Percentiles rank a stretch among this genome's conserved stretches.
Conservation (phyloP, 2,113 vertebrate genomes). For the Istiophorus platypterus region DNA sequence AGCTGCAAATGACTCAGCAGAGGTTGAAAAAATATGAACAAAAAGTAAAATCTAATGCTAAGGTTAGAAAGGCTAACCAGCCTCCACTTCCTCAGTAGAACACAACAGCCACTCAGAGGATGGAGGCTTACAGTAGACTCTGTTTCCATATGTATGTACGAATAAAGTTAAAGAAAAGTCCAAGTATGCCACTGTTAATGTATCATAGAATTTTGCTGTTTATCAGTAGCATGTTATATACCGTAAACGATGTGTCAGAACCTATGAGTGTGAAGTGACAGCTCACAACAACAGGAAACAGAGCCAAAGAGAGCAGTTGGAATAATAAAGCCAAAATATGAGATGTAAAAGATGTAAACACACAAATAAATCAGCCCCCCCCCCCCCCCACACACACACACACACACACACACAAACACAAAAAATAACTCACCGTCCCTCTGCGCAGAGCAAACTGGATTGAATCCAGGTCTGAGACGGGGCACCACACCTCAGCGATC, state of each 20-base stretch:
- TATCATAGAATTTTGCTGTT: too few relatives aligned
- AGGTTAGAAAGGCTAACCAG: too few relatives aligned
- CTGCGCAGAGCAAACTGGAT: constrained; percentile 97
- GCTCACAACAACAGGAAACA: constrained; percentile 19
- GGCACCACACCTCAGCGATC: constrained; percentile 99
- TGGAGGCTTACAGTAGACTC: background rate
- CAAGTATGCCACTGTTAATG: too few relatives aligned
- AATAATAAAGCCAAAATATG: background rate
- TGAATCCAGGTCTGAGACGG: constrained; percentile 95
- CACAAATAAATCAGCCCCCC: too few relatives aligned
- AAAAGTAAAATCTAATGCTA: too few relatives aligned
- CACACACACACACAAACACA: too few relatives aligned
- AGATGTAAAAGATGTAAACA: background rate
- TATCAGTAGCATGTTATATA: too few relatives aligned
- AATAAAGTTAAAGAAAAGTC: background rate
- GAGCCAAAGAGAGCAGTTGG: background rate
- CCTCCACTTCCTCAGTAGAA: background rate
- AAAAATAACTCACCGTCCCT: constrained; percentile 90
- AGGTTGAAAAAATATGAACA: too few relatives aligned
- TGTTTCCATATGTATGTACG: background rate
- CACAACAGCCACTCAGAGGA: background rate
- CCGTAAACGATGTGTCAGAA: too few relatives aligned
- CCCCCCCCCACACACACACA: too few relatives aligned
- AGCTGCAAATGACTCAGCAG: background rate
- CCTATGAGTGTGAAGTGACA: background rate